These are phyloP conservation scores for Merops nubicus DNA, from an alignment of 2,113 vertebrate genomes.

Conservation along the genomic window DNA sequence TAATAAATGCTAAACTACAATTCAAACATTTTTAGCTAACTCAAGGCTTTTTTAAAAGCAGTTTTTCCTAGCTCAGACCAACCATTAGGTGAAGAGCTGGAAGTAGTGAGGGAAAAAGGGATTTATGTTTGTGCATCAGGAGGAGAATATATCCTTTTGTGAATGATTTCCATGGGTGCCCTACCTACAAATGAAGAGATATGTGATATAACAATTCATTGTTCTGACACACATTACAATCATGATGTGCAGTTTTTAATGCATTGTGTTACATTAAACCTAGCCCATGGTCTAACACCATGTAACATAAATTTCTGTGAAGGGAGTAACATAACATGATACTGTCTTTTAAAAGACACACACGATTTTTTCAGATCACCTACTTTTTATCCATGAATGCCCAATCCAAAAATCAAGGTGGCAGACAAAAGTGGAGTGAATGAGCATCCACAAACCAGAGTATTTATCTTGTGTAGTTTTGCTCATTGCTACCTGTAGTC, in stretches of 20 bases:
- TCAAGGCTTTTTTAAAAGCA: not conserved
- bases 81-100: conserved; percentile 21
- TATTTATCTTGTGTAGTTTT: conserved; percentile 78
- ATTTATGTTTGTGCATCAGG: conserved; percentile 56
- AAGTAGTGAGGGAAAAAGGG: conserved; percentile 28
- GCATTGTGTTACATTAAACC: conserved; percentile 76
- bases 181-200: conserved; percentile 69
- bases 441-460: conserved; percentile 64
- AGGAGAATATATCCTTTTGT: conserved; percentile 63
- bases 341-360: conserved; percentile 79
- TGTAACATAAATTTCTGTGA: conserved; percentile 79
- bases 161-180: conserved; percentile 56
- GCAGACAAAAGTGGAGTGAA: conserved; percentile 77
- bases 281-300: conserved; percentile 63
- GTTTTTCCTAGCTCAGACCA: conserved; percentile 16
- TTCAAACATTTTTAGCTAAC: conserved; percentile 18
- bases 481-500: conserved; percentile 76
- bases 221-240: conserved; percentile 75
- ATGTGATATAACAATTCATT: conserved; percentile 76
- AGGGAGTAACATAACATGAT: conserved; percentile 71
- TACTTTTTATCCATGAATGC: conserved; percentile 78
- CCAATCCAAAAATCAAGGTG: conserved; percentile 79
- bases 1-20: not conserved
- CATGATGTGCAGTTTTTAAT: conserved; percentile 74
- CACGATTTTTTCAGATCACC: conserved; percentile 78